These are phyloP conservation scores for Ochlodes sylvanus DNA, from an alignment of 2,888 invertebrate genomes.

Conservation along the genomic window DNA sequence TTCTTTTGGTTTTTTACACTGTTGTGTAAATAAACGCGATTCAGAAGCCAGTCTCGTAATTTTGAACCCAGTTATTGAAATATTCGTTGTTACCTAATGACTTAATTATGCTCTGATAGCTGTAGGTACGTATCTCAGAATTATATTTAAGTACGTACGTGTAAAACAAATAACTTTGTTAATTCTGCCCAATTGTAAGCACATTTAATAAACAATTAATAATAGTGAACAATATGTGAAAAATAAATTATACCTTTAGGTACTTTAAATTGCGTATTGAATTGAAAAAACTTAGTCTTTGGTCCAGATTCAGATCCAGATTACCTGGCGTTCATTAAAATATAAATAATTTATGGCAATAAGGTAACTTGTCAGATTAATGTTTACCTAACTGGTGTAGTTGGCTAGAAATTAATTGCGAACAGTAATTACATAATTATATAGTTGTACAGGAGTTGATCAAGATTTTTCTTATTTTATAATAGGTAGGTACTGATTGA, in stretches of 20 bases:
- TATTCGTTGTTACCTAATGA: too few relatives aligned
- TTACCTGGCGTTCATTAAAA: background rate
- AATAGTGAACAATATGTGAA: background rate
- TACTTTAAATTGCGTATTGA: background rate
- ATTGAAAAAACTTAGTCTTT: background rate
- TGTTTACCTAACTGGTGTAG: slow-evolving; percentile 12
- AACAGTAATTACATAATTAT: slow-evolving; percentile 5
- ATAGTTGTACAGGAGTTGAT: slow-evolving; percentile 15
- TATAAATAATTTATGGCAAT: background rate
- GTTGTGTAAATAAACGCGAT: too few relatives aligned
- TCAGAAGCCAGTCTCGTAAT: too few relatives aligned
- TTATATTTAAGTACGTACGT: too few relatives aligned
- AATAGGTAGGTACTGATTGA: too few relatives aligned
- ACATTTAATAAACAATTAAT: background rate
- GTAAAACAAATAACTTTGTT: too few relatives aligned
- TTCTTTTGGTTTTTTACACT: too few relatives aligned
- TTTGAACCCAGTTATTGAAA: too few relatives aligned
- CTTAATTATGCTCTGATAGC: too few relatives aligned
- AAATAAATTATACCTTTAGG: slow-evolving; percentile 1
- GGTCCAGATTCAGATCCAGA: background rate
- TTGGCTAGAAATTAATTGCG: slow-evolving; percentile 19
- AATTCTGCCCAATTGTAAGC: background rate
- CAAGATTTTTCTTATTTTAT: background rate
- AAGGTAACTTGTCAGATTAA: slow-evolving; percentile 3
- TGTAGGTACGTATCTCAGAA: too few relatives aligned